phyloP scores from a whole-genome alignment of 2,113 vertebrate genomes.

The Propithecus coquereli region DNA sequence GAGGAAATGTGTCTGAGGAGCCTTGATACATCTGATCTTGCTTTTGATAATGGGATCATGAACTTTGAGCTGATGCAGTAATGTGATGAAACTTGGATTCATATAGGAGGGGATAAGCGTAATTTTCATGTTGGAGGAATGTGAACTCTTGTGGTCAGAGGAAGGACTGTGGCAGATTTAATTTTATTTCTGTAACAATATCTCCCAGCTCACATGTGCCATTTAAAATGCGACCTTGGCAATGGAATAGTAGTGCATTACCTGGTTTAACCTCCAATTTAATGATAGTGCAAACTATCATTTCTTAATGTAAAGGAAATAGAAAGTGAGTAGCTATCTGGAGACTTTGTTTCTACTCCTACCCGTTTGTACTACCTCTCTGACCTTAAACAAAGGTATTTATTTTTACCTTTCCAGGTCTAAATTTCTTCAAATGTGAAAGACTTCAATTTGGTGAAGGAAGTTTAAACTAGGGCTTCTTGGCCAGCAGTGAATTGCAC shows the following conservation, averaged over 20 bases:
- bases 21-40: background rate
- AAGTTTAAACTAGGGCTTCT: background rate
- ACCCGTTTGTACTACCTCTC: background rate
- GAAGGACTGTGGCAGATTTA: background rate
- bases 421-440: background rate
- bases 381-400: background rate
- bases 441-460: background rate
- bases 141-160: slow-evolving; percentile 32
- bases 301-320: background rate
- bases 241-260: background rate
- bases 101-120: background rate
- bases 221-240: background rate
- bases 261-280: background rate
- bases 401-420: background rate
- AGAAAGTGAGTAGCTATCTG: background rate
- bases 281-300: background rate
- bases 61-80: background rate
- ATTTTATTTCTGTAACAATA: background rate
- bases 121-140: background rate
- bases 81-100: background rate
- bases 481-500: background rate
- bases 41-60: background rate
- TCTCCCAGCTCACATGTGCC: background rate
- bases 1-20: background rate
- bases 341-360: background rate